These are phyloP conservation scores for Pollenia griseotomentosa DNA, from an alignment of 2,888 invertebrate species.

Conservation along the genomic window DNA sequence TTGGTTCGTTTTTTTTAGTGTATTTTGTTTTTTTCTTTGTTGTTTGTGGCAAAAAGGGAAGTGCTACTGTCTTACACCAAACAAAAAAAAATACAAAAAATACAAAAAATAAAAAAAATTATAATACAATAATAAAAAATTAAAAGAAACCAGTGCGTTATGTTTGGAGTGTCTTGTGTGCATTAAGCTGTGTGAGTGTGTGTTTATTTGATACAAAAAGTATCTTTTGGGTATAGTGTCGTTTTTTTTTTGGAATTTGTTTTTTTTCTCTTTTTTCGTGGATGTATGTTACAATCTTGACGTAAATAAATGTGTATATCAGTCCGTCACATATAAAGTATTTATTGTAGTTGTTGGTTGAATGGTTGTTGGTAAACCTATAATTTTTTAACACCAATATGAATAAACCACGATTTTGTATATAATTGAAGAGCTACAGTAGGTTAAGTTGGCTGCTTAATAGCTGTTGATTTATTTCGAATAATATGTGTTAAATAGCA, in stretches of 20 bases:
- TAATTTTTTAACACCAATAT: conserved; percentile 73
- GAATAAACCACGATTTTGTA: conserved; percentile 61
- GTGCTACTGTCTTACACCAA: conserved; percentile 74
- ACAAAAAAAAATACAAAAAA: conserved; percentile 21
- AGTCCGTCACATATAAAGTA: conserved; percentile 66
- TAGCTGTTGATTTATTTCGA: too few relatives aligned
- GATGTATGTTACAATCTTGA: conserved; percentile 69
- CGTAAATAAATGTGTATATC: conserved; percentile 70
- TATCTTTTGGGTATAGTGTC: conserved; percentile 59
- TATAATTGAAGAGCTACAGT: conserved; percentile 55
- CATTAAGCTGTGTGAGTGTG: conserved; percentile 46
- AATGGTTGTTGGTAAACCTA: conserved; percentile 72
- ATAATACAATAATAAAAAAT: neutral
- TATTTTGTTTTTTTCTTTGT: conserved; percentile 65
- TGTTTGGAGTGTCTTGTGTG: conserved; percentile 27
- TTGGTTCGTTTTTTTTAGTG: conserved; percentile 63
- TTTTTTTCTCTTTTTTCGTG: conserved; percentile 27
- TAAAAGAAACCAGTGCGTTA: conserved; percentile 62
- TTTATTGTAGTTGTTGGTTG: conserved; percentile 64
- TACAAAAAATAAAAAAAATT: conserved; percentile 16
- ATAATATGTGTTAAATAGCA: too few relatives aligned
- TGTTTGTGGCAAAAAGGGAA: conserved; percentile 73
- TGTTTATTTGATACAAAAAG: conserved; percentile 27
- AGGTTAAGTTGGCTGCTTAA: neutral
- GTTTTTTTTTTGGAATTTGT: conserved; percentile 1